These are phyloP conservation scores for Thaumatotibia leucotreta DNA, from an alignment of 1,140 invertebrate genomes.

Conservation along the genomic window DNA sequence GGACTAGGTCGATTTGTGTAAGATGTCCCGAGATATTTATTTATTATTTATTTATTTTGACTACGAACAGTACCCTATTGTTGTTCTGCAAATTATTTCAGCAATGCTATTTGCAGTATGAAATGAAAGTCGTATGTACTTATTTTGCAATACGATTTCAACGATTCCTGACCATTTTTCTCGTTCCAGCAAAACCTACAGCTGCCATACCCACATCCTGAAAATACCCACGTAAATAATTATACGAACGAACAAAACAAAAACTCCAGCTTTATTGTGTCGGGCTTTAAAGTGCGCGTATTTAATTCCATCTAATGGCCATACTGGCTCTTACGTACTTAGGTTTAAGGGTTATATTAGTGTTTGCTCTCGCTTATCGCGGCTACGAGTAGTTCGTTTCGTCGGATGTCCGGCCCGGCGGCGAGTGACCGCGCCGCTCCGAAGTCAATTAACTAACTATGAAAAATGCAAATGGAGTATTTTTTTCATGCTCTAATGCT, in stretches of 20 bases:
- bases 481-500: not conserved
- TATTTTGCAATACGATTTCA: too few relatives aligned
- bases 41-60: too few relatives aligned
- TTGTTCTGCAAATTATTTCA: too few relatives aligned
- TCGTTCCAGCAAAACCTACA: not conserved
- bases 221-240: not conserved
- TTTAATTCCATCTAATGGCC: not conserved
- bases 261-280: not conserved
- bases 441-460: constrained; percentile 2
- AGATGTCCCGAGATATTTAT: too few relatives aligned
- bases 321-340: not conserved
- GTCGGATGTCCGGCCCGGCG: not conserved
- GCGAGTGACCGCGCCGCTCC: not conserved
- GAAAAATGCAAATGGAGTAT: not conserved
- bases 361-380: not conserved
- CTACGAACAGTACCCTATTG: too few relatives aligned
- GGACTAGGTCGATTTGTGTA: too few relatives aligned
- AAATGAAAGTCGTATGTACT: too few relatives aligned
- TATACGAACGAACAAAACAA: not conserved
- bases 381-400: not conserved
- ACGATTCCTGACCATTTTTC: too few relatives aligned
- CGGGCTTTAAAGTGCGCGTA: not conserved
- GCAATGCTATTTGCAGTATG: too few relatives aligned
- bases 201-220: not conserved
- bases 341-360: not conserved